phyloP scores from a whole-genome alignment of 2,888 invertebrate genomes.

The Drosophila mulleri region DNA sequence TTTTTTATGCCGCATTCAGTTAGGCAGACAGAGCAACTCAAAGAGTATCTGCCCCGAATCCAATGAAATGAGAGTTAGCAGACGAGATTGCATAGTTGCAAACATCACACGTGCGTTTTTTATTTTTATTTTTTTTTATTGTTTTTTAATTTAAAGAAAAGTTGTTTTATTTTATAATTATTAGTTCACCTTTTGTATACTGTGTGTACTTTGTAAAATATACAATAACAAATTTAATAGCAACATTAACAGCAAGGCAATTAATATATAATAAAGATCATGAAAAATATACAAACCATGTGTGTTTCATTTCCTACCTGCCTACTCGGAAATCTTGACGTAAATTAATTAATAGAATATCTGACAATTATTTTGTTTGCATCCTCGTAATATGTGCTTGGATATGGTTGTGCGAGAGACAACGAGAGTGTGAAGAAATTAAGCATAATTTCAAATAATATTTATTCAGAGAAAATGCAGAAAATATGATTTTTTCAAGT shows the following conservation, averaged over 20 bases:
- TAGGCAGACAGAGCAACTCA: slow-evolving; percentile 29
- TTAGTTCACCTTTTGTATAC: slow-evolving; percentile 51
- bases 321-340: too few species aligned
- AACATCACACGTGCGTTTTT: slow-evolving; percentile 16
- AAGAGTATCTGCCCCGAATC: slow-evolving; percentile 32
- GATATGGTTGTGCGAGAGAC: too few species aligned
- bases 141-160: slow-evolving; percentile 29
- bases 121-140: too few species aligned
- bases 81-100: slow-evolving; percentile 15
- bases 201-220: slow-evolving; percentile 78
- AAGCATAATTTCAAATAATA: too few species aligned
- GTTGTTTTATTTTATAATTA: slow-evolving; percentile 1
- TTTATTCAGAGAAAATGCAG: too few species aligned
- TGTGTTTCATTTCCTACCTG: not conserved
- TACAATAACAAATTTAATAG: slow-evolving; percentile 74
- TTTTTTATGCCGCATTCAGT: slow-evolving; percentile 53
- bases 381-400: too few species aligned
- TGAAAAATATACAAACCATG: slow-evolving; percentile 23
- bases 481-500: too few species aligned
- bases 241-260: slow-evolving; percentile 73
- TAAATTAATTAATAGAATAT: too few species aligned
- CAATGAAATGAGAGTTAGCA: slow-evolving; percentile 12
- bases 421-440: too few species aligned
- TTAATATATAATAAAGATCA: slow-evolving; percentile 76
- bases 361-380: too few species aligned